These are phyloP conservation scores for Drosophila picticornis DNA, from an alignment of 2,888 invertebrate species.

Conservation along the genomic window DNA sequence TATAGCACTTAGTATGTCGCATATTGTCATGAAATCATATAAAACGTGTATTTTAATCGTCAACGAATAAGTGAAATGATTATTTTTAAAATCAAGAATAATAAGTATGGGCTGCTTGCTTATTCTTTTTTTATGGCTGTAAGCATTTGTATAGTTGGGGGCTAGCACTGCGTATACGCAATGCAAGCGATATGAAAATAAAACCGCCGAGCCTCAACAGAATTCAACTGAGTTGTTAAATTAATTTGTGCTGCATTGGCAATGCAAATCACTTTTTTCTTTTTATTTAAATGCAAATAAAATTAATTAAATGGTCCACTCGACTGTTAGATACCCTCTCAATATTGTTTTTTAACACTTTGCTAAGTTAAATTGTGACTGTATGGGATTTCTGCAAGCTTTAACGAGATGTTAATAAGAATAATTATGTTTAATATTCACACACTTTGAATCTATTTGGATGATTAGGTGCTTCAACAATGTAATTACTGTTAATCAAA, in stretches of 20 bases:
- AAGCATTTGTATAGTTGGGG: constrained; percentile 12
- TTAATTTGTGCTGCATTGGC: constrained; percentile 81
- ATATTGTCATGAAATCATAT: constrained; percentile 35
- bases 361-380: background rate
- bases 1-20: constrained; percentile 41
- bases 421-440: constrained; percentile 14
- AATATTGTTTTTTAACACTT: background rate
- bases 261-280: constrained; percentile 67
- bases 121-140: constrained; percentile 7
- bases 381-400: background rate
- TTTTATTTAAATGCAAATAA: constrained; percentile 1
- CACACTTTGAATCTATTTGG: background rate
- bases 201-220: constrained; percentile 72
- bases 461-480: background rate
- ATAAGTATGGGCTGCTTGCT: constrained; percentile 13
- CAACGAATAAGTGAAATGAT: constrained; percentile 33
- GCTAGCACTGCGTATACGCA: constrained; percentile 67
- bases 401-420: constrained; percentile 20
- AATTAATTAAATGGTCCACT: background rate
- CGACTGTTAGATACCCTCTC: background rate
- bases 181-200: constrained; percentile 41
- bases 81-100: constrained; percentile 48
- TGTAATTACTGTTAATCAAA: background rate
- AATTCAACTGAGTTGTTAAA: constrained; percentile 83
- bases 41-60: constrained; percentile 38